Percentiles rank a stretch among this genome's conserved stretches.
Evolutionary conservation across 1,140 invertebrate species (phyloP).

Genomic region (Belonocnema kinseyi): DNA sequence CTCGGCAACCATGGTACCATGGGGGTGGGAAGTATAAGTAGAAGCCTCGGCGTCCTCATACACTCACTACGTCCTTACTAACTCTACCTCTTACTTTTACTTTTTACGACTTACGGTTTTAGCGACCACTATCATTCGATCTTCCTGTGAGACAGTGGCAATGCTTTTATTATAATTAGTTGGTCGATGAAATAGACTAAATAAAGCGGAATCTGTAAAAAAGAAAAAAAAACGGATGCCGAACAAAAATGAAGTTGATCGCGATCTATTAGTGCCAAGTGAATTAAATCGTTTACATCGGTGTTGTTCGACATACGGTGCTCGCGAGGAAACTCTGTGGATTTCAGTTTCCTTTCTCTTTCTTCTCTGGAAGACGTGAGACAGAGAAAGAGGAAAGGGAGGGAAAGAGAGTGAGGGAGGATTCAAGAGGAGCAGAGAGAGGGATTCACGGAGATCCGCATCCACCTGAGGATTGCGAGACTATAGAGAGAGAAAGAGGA

Average conservation of each 20-base stretch:
- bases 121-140: constrained; percentile 52
- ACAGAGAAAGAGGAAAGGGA: constrained; percentile 50
- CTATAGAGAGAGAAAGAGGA: constrained; percentile 51
- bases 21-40: constrained; percentile 73
- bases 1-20: constrained; percentile 61
- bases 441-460: constrained; percentile 36
- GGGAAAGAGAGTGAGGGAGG: constrained; percentile 42
- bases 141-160: constrained; percentile 46
- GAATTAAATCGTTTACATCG: constrained; percentile 44
- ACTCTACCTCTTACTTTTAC: constrained; percentile 71
- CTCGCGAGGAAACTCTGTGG: constrained; percentile 41
- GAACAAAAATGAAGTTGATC: constrained; percentile 48
- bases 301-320: constrained; percentile 31
- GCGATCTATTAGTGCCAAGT: constrained; percentile 65
- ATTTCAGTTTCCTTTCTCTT: constrained; percentile 42
- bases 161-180: constrained; percentile 38
- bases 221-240: constrained; percentile 46
- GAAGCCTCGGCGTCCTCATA: constrained; percentile 74
- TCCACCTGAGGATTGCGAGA: constrained; percentile 36
- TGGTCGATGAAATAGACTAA: constrained; percentile 45
- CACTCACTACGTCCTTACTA: constrained; percentile 72
- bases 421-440: constrained; percentile 30
- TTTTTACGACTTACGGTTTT: constrained; percentile 52
- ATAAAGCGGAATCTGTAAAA: constrained; percentile 41
- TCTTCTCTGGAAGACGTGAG: constrained; percentile 44